Evolutionary conservation across 2,797 vertebrate species (phyloP).

Genomic region (Acanthopagrus latus): DNA sequence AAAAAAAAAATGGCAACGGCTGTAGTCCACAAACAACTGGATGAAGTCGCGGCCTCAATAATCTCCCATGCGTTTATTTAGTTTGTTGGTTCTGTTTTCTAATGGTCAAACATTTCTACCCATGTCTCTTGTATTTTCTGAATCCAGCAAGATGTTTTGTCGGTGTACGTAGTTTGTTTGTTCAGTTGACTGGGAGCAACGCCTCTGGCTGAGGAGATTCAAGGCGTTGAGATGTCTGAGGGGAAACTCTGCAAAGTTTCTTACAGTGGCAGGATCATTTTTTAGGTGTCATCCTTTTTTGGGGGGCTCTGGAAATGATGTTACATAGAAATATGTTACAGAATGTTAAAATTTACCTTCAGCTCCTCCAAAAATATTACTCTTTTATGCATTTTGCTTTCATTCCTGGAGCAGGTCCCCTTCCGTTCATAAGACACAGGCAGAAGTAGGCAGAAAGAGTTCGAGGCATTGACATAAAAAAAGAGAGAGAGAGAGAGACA

Average conservation of each 20-base stretch:
- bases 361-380: slow-evolving; percentile 49
- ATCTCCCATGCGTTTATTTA: neutral
- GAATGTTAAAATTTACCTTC: slow-evolving; percentile 52
- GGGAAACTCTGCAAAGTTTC: neutral
- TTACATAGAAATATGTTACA: slow-evolving; percentile 41
- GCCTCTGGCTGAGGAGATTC: slow-evolving; percentile 16
- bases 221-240: slow-evolving; percentile 9
- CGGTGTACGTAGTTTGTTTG: neutral
- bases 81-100: neutral
- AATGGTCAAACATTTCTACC: slow-evolving; percentile 7
- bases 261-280: slow-evolving; percentile 15
- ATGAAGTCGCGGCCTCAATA: too few relatives aligned
- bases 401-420: slow-evolving; percentile 38
- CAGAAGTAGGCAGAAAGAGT: slow-evolving; percentile 33
- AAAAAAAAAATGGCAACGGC: too few relatives aligned
- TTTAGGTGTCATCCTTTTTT: slow-evolving; percentile 31
- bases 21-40: too few relatives aligned
- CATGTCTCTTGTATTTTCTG: neutral
- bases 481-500: neutral
- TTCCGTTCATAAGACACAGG: slow-evolving; percentile 26
- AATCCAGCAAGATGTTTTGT: slow-evolving; percentile 6
- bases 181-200: slow-evolving; percentile 18
- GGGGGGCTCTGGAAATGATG: slow-evolving; percentile 11
- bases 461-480: slow-evolving; percentile 38
- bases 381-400: slow-evolving; percentile 45